Evolutionary conservation across 2,888 invertebrate species (phyloP).

Genomic region (Cheilosia scutellata): DNA sequence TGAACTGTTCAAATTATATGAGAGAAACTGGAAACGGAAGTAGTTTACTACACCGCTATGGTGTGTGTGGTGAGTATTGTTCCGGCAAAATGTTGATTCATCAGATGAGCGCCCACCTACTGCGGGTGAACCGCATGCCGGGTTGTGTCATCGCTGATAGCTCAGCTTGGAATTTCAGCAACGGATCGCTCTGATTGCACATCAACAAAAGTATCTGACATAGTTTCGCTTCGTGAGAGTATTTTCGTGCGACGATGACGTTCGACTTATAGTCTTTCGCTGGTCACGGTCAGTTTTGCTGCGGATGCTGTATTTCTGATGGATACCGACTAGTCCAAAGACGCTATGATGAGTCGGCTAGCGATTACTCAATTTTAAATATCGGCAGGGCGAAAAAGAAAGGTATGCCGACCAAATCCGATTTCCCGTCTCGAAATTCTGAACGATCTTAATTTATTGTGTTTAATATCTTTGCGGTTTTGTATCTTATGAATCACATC

Average conservation of each 20-base stretch:
- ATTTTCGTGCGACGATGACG: slow-evolving; percentile 13
- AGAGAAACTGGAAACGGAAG: slow-evolving; percentile 38
- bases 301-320: slow-evolving; percentile 4
- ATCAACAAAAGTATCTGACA: slow-evolving; percentile 1
- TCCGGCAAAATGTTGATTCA: slow-evolving; percentile 37
- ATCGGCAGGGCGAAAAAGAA: slow-evolving; percentile 6
- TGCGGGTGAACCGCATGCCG: slow-evolving; percentile 15
- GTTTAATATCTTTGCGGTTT: slow-evolving; percentile 46
- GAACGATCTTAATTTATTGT: slow-evolving; percentile 2
- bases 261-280: neutral
- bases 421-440: slow-evolving; percentile 32
- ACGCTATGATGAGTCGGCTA: slow-evolving; percentile 25
- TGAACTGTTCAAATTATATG: neutral
- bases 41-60: slow-evolving; percentile 12
- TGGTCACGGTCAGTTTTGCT: neutral
- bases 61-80: neutral
- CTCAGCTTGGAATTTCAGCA: slow-evolving; percentile 37
- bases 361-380: slow-evolving; percentile 33
- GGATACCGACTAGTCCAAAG: neutral
- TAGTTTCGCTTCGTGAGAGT: slow-evolving; percentile 15
- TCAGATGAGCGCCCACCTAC: slow-evolving; percentile 41
- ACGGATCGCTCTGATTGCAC: slow-evolving; percentile 8
- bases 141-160: slow-evolving; percentile 52
- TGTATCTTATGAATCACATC: slow-evolving; percentile 35
- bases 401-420: slow-evolving; percentile 14